Evolutionary conservation across 2,888 invertebrate species (phyloP).

Genomic region (Ophion ellenae): DNA sequence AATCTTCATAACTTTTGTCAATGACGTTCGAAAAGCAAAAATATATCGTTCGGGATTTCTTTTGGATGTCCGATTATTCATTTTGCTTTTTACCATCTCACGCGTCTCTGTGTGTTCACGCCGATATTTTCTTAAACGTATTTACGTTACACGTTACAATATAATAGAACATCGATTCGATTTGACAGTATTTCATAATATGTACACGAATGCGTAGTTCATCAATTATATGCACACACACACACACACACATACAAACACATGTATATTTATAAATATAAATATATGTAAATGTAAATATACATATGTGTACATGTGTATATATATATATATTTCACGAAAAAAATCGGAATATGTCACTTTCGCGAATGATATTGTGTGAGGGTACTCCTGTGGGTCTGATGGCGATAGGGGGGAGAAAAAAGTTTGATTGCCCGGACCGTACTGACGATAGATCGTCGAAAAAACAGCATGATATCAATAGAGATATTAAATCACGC

Average conservation of each 20-base stretch:
- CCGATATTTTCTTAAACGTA: constrained; percentile 40
- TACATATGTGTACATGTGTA: constrained; percentile 39
- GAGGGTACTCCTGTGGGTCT: neutral
- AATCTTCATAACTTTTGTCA: neutral
- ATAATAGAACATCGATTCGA: constrained; percentile 48
- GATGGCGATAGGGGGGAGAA: neutral
- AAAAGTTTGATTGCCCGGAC: constrained; percentile 27
- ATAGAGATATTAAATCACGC: constrained; percentile 50
- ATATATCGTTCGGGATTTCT: constrained; percentile 23
- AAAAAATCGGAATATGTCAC: constrained; percentile 9
- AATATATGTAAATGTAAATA: constrained; percentile 1
- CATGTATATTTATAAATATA: constrained; percentile 13
- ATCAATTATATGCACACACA: constrained; percentile 17
- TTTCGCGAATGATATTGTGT: constrained; percentile 2
- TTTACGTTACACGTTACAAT: constrained; percentile 46
- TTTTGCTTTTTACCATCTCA: neutral
- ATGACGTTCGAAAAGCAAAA: neutral
- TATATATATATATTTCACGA: constrained; percentile 23
- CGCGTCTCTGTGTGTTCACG: constrained; percentile 17
- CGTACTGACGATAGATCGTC: constrained; percentile 33
- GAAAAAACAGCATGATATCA: constrained; percentile 55
- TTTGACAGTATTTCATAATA: constrained; percentile 36
- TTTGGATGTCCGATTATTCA: constrained; percentile 1
- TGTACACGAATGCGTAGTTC: constrained; percentile 37
- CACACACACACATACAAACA: neutral